Evolutionary conservation across 2,888 invertebrate genomes (phyloP).

Genomic region (Serripes groenlandicus): DNA sequence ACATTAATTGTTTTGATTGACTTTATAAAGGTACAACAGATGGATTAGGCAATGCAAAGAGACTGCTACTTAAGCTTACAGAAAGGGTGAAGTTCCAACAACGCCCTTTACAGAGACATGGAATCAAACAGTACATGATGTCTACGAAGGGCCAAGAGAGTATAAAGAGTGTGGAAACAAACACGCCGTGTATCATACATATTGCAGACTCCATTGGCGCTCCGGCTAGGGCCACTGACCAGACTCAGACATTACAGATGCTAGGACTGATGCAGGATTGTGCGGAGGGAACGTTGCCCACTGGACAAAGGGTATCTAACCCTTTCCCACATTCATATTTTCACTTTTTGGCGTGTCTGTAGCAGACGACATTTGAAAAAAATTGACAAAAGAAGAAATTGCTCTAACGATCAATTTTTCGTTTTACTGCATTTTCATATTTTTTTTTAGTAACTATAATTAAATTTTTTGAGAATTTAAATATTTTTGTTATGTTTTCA

Average conservation of each 20-base stretch:
- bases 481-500: no score
- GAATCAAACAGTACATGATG: constrained; percentile 48
- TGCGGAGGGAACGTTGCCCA: constrained; percentile 24
- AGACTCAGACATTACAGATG: constrained; percentile 34
- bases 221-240: constrained; percentile 14
- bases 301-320: background rate
- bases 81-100: constrained; percentile 35
- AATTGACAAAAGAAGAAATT: background rate
- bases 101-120: constrained; percentile 49
- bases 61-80: constrained; percentile 34
- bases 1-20: no score
- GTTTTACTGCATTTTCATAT: background rate
- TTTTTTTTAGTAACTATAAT: no score
- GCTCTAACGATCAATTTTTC: background rate
- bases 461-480: no score
- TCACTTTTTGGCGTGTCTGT: background rate
- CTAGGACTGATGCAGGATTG: constrained; percentile 37
- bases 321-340: background rate
- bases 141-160: constrained; percentile 54
- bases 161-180: constrained; percentile 53
- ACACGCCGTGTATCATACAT: constrained; percentile 60
- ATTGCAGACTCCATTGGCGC: constrained; percentile 26
- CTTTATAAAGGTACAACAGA: constrained; percentile 55
- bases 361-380: background rate
- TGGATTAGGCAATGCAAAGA: constrained; percentile 49